These are phyloP conservation scores for Thryonomys swinderianus DNA, from an alignment of 2,113 vertebrate genomes.

Conservation along the genomic window DNA sequence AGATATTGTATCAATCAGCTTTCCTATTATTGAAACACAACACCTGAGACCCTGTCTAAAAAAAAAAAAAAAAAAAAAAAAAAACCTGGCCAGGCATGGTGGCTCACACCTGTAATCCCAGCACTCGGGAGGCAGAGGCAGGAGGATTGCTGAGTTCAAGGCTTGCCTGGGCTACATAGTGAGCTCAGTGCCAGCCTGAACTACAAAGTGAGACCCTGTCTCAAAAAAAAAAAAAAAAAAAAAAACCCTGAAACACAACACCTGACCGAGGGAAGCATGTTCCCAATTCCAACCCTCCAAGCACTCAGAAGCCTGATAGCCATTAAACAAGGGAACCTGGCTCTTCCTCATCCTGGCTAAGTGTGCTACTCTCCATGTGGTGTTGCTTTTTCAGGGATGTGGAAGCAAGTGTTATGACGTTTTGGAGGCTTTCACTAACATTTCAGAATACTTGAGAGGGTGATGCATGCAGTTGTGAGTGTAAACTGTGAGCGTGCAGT, in stretches of 20 bases:
- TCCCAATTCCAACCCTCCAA: background rate
- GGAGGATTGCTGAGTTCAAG: no score
- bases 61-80: no score
- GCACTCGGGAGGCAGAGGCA: no score
- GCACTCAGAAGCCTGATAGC: background rate
- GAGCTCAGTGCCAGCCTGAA: no score
- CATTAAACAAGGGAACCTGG: background rate
- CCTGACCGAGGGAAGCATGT: background rate
- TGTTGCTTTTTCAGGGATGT: background rate
- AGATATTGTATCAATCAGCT: background rate
- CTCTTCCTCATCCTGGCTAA: background rate
- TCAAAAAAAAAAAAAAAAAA: no score
- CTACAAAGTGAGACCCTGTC: no score
- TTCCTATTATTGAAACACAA: background rate
- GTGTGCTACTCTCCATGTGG: background rate
- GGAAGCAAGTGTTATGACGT: background rate
- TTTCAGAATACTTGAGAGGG: background rate
- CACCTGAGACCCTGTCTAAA: background rate
- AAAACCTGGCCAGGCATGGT: no score
- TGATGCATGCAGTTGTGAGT: background rate
- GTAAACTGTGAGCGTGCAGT: background rate
- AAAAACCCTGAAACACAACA: no score
- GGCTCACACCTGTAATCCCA: no score
- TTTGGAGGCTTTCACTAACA: background rate
- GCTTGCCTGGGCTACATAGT: no score